These are phyloP conservation scores for Cinara cedri DNA, from an alignment of 2,888 invertebrate genomes.

Conservation along the genomic window DNA sequence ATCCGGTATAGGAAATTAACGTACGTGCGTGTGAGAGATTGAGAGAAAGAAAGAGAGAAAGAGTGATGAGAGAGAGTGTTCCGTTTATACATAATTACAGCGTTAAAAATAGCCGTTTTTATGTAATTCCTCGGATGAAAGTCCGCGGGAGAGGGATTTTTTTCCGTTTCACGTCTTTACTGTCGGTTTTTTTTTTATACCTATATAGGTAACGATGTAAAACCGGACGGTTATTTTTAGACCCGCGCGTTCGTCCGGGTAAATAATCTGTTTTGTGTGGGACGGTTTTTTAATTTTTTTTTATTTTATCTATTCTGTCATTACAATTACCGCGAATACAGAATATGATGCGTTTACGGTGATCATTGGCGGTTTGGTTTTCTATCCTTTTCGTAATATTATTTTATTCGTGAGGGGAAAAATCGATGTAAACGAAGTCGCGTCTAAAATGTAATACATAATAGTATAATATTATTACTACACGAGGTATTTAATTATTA, in stretches of 20 bases:
- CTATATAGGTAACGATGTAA: neutral
- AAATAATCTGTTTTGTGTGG: neutral
- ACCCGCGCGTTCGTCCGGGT: neutral
- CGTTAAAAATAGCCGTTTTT: slow-evolving; percentile 24
- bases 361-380: too few relatives aligned
- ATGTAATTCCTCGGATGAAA: slow-evolving; percentile 35
- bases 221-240: slow-evolving; percentile 41
- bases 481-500: neutral
- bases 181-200: too few relatives aligned
- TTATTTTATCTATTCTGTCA: too few relatives aligned
- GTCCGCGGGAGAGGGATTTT: neutral
- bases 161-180: too few relatives aligned
- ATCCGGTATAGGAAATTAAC: neutral
- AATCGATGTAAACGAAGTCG: neutral
- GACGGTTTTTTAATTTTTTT: neutral
- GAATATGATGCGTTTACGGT: too few relatives aligned
- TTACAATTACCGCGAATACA: too few relatives aligned
- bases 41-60: too few relatives aligned
- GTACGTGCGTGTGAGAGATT: too few relatives aligned
- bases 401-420: neutral
- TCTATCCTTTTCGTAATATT: too few relatives aligned
- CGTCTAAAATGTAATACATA: neutral
- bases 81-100: slow-evolving; percentile 5
- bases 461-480: neutral
- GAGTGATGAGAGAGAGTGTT: too few relatives aligned